Conservation (phyloP, 2,113 vertebrate genomes). For the Cryptotis parvus region DNA sequence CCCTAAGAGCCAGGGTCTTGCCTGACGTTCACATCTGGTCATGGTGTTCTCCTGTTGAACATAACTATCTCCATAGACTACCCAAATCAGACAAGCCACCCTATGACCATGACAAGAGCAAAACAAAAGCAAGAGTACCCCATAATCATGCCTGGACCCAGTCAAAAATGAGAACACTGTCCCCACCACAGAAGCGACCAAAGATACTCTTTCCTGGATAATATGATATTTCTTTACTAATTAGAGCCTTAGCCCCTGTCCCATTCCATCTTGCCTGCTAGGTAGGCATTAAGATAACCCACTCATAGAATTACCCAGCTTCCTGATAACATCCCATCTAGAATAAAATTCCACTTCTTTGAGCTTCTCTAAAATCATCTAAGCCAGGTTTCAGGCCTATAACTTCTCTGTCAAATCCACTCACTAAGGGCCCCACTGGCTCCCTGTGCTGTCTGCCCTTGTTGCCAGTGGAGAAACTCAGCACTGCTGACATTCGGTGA, state of each 20-base stretch:
- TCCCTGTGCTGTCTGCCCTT: background rate
- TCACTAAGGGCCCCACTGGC: background rate
- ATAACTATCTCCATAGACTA: background rate
- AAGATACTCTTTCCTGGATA: slow-evolving; percentile 5
- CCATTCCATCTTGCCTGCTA: background rate
- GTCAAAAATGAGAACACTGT: slow-evolving; percentile 57
- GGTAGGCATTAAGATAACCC: slow-evolving; percentile 25
- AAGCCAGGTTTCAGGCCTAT: background rate
- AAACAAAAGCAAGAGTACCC: slow-evolving; percentile 41
- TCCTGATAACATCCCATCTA: slow-evolving; percentile 10
- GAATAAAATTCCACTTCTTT: background rate
- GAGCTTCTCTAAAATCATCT: background rate
- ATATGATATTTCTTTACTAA: background rate
- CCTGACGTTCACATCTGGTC: background rate
- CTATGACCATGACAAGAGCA: background rate
- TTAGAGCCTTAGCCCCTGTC: background rate
- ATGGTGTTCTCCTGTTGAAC: background rate
- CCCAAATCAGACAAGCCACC: background rate
- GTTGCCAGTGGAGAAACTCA: background rate
- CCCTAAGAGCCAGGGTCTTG: background rate
- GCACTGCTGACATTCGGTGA: background rate
- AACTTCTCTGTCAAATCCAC: background rate
- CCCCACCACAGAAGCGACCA: slow-evolving; percentile 30
- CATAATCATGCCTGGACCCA: slow-evolving; percentile 19
- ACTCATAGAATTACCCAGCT: background rate